Percentiles rank a stretch among this genome's conserved stretches.
phyloP scores from a whole-genome alignment of 2,797 vertebrate genomes.

The Ataeniobius toweri region DNA sequence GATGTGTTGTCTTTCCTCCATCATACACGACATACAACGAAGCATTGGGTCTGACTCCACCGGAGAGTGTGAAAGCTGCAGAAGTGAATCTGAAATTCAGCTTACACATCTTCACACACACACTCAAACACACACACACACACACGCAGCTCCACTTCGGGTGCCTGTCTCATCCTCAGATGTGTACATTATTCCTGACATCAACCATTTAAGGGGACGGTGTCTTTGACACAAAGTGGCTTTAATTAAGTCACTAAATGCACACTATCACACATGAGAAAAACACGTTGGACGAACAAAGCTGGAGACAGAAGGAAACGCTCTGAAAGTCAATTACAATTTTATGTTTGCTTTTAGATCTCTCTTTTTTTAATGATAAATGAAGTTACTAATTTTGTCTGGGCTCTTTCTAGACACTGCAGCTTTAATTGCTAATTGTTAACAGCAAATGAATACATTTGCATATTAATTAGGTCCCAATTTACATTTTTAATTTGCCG shows the following conservation, averaged over 20 bases:
- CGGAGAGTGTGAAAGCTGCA: slow-evolving; percentile 7
- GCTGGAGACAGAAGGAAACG: slow-evolving; percentile 83
- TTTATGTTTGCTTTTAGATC: slow-evolving; percentile 90
- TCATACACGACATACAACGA: neutral
- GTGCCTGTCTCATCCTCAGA: slow-evolving; percentile 16
- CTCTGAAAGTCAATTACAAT: slow-evolving; percentile 95
- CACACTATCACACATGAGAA: slow-evolving; percentile 14
- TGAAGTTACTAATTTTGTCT: slow-evolving; percentile 99
- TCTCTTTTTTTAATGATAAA: slow-evolving; percentile 92
- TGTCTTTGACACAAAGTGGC: slow-evolving; percentile 63
- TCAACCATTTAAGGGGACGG: slow-evolving; percentile 51
- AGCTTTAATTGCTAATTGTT: slow-evolving; percentile 99
- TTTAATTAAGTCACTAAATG: slow-evolving; percentile 66
- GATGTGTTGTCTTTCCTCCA: neutral
- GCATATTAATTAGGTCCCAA: slow-evolving; percentile 99
- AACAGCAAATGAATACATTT: slow-evolving; percentile 99
- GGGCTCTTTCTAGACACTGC: slow-evolving; percentile 99
- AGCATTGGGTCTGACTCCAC: slow-evolving; percentile 3
- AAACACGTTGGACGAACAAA: slow-evolving; percentile 54
- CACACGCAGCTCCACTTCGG: slow-evolving; percentile 16
- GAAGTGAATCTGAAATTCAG: slow-evolving; percentile 33
- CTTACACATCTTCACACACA: neutral
- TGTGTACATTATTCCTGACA: slow-evolving; percentile 60
- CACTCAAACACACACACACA: slow-evolving; percentile 1
- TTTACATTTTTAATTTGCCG: slow-evolving; percentile 99